These are phyloP conservation scores for Tetragonula clypearis DNA, from an alignment of 1,140 invertebrate genomes.

Conservation along the genomic window DNA sequence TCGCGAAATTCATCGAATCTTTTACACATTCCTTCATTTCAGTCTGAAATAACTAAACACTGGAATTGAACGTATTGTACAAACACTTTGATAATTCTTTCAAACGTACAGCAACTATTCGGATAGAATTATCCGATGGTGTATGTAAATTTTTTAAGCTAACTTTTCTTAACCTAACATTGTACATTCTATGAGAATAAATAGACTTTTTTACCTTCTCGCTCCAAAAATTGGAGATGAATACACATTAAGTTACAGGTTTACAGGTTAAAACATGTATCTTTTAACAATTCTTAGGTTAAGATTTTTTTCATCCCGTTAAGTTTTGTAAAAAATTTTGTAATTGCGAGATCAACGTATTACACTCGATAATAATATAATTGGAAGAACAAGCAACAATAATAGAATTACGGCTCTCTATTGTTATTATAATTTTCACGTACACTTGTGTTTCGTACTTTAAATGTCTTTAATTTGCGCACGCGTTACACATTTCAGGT, in stretches of 20 bases:
- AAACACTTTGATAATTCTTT: background rate
- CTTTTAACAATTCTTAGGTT: background rate
- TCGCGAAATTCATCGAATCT: background rate
- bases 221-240: background rate
- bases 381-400: background rate
- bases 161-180: background rate
- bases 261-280: background rate
- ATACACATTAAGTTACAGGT: background rate
- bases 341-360: background rate
- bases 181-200: background rate
- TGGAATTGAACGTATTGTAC: background rate
- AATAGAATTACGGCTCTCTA: background rate
- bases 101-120: no score
- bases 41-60: no score
- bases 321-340: background rate
- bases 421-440: background rate
- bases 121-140: background rate
- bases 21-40: background rate
- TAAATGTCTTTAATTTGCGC: background rate
- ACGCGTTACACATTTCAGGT: slow-evolving; percentile 10
- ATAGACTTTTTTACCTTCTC: no score
- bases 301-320: background rate
- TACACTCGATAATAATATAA: background rate
- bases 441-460: background rate
- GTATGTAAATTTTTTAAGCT: background rate